Evolutionary conservation across 2,113 vertebrate genomes (phyloP).

Genomic region (Illadopsis cleaveri): DNA sequence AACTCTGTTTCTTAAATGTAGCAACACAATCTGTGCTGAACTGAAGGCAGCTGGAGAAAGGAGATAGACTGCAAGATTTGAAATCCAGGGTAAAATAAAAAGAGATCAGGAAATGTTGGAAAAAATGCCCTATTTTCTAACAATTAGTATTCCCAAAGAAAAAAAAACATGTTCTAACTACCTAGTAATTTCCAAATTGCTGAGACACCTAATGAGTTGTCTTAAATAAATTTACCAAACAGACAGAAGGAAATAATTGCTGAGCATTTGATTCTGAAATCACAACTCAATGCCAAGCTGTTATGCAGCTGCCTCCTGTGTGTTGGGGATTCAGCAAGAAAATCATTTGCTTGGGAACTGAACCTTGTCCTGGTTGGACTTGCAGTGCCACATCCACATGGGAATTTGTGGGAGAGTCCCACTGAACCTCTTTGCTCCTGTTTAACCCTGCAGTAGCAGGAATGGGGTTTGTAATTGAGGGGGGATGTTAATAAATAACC

Average conservation of each 20-base stretch:
- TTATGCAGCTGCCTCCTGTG: neutral
- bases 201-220: constrained; percentile 42
- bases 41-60: neutral
- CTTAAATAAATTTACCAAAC: constrained; percentile 52
- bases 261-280: constrained; percentile 49
- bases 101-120: neutral
- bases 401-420: neutral
- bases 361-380: neutral
- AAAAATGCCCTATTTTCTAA: constrained; percentile 37
- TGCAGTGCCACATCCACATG: neutral
- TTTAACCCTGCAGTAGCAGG: neutral
- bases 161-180: neutral
- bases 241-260: constrained; percentile 42
- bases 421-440: neutral
- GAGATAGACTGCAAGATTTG: neutral
- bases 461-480: neutral
- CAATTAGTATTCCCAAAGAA: constrained; percentile 43
- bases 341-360: neutral
- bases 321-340: neutral
- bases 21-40: constrained; percentile 1
- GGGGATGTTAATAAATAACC: neutral
- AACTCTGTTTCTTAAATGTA: neutral
- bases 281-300: neutral
- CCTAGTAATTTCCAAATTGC: constrained; percentile 60
- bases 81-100: neutral